Evolutionary conservation across 2,888 invertebrate species (phyloP), one percentile per base, ranked within the genome.

Genomic region (Cyclophora punctaria): DNA sequence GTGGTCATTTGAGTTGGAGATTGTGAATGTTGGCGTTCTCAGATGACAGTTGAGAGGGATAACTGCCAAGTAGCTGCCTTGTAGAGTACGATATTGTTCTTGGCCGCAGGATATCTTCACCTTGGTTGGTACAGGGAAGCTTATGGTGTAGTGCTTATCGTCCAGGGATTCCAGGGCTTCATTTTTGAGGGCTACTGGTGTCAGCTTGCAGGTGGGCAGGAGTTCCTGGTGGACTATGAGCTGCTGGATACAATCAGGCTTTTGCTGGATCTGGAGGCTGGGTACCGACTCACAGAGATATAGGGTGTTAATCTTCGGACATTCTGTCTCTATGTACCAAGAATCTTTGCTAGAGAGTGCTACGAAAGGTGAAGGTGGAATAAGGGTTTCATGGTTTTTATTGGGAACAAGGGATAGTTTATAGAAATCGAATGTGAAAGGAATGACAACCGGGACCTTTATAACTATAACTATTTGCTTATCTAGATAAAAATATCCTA

Each of bases 251-350:
- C 53, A 59, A 34, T 48, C 46, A 7, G 35, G 43, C 35, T 34
- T 44, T 41, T n/a, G 45, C 45, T 48, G 50, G 3, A 34, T 33
- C 33, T 46, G 45, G 35, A 48, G 44, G 40, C 41, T 53, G 47
- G 35, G 48, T 46, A 48, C 48, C 48, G 53, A 49, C 46, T 60
- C 53, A 42, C 56, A 62, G 7, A 60, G 47, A 37, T 51, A 56
- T 49, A 50, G 48, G 7, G 47, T 49, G 34, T 45, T 53, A 7
- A 48, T 35, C 49, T 52, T 58, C 55, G 58, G 56, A 43, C 57
- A 56, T 59, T 59, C 57, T 46, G 56, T 35, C 56, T 56, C 57
- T 41, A 60, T 58, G 54, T 56, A 55, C 54, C 49, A 44, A 46
- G 48, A 52, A 47, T 49, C 48, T 35, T 51, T 51, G 20, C 45